Evolutionary conservation across 2,797 vertebrate genomes (phyloP).

Genomic region (Neosilurus hyrtlii): DNA sequence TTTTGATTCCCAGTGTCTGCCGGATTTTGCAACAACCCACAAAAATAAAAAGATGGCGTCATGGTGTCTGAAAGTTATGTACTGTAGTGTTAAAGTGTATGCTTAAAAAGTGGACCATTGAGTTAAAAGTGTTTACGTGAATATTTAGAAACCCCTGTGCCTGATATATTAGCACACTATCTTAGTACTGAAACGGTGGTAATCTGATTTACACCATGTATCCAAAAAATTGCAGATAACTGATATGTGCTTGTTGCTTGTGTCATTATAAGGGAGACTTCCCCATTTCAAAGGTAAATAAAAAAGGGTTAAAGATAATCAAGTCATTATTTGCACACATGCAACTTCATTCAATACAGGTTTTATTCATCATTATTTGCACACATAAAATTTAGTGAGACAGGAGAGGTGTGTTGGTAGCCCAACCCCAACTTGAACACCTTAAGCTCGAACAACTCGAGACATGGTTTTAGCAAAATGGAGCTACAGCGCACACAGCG

Average conservation of each 20-base stretch:
- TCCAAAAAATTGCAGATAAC: not conserved
- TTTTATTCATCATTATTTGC: too few relatives aligned
- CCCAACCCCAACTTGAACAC: too few relatives aligned
- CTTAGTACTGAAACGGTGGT: not conserved
- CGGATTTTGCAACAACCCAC: not conserved
- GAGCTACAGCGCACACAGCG: too few relatives aligned
- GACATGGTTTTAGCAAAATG: too few relatives aligned
- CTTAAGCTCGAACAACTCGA: too few relatives aligned
- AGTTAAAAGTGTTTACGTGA: not conserved
- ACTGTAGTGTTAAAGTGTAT: not conserved
- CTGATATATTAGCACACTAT: not conserved
- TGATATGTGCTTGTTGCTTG: not conserved
- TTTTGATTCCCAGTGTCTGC: not conserved
- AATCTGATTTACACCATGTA: not conserved
- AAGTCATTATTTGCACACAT: too few relatives aligned
- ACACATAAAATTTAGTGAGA: too few relatives aligned
- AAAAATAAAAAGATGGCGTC: not conserved
- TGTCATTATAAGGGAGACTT: not conserved
- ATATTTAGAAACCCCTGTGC: not conserved
- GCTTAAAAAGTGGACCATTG: not conserved
- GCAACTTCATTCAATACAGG: too few relatives aligned
- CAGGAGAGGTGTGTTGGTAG: too few relatives aligned
- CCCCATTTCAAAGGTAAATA: too few relatives aligned
- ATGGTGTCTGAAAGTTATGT: not conserved
- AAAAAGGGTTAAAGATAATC: too few relatives aligned